A percentile compares a stretch with the other conserved stretches of the same genome.
Conservation (phyloP, 2,888 invertebrate genomes). For the Drosophila atripex region DNA sequence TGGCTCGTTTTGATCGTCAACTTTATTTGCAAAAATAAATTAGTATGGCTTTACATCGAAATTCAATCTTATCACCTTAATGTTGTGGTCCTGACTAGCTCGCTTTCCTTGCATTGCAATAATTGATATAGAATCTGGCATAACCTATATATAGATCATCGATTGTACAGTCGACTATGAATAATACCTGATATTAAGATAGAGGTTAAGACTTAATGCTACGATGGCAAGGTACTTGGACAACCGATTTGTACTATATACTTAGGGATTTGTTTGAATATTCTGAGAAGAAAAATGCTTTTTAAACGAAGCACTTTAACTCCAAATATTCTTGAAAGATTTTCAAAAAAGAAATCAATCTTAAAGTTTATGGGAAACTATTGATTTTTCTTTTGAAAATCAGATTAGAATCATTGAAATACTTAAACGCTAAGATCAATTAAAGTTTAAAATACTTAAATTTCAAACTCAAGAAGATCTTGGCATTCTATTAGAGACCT, state of each 20-base stretch:
- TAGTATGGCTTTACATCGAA: constrained; percentile 39
- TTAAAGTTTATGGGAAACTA: neutral
- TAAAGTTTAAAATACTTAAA: neutral
- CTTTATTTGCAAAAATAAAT: constrained; percentile 75
- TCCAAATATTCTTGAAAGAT: constrained; percentile 33
- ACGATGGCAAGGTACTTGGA: constrained; percentile 65
- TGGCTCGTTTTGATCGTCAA: constrained; percentile 59
- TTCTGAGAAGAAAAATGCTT: constrained; percentile 5
- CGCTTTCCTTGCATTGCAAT: constrained; percentile 71
- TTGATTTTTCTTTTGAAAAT: neutral
- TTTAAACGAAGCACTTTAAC: constrained; percentile 28
- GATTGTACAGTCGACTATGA: constrained; percentile 29
- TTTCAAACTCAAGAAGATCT: constrained; percentile 8
- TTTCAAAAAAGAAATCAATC: constrained; percentile 42
- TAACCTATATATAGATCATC: constrained; percentile 32
- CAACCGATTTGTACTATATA: constrained; percentile 58
- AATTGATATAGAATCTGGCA: constrained; percentile 39
- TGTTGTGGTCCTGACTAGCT: constrained; percentile 71
- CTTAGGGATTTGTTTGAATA: constrained; percentile 15
- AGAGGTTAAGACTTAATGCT: constrained; percentile 20
- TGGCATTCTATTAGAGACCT: constrained; percentile 41
- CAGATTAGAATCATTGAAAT: constrained; percentile 11
- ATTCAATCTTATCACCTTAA: constrained; percentile 63
- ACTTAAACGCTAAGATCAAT: constrained; percentile 41
- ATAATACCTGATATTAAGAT: constrained; percentile 26